Evolutionary conservation across 1,140 invertebrate genomes (phyloP).

Genomic region (Coenobita brevimanus): DNA sequence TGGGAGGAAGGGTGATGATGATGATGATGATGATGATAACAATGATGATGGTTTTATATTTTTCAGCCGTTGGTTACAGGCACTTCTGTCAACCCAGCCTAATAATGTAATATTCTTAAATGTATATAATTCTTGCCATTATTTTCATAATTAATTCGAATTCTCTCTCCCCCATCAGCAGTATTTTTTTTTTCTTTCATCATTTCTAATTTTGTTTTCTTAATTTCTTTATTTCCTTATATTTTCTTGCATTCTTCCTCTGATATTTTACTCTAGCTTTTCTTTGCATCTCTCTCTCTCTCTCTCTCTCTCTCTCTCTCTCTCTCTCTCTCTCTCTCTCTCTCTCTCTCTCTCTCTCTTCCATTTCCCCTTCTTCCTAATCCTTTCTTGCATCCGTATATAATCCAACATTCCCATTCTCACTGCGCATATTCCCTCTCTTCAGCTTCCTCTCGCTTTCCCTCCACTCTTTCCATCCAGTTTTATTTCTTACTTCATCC

Average conservation of each 20-base stretch:
- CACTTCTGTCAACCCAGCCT: no score
- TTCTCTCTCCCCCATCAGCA: not conserved
- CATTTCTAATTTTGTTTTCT: no score
- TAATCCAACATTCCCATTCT: not conserved
- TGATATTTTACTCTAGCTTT: not conserved
- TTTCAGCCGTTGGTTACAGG: no score
- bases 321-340: not conserved
- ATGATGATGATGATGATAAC: no score
- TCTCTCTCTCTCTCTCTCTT: constrained; percentile 14
- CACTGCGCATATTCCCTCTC: not conserved
- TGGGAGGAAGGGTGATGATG: no score
- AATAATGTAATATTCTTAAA: no score
- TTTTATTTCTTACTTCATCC: no score
- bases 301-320: not conserved
- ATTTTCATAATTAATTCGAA: not conserved
- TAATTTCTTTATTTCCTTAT: no score
- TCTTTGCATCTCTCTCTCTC: not conserved
- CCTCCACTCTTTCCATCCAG: no score
- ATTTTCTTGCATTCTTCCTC: no score
- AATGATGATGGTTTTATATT: no score
- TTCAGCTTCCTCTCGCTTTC: constrained; percentile 12
- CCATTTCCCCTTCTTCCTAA: not conserved
- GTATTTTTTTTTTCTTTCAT: not conserved
- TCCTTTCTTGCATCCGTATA: not conserved
- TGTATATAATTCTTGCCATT: not conserved